A percentile compares a stretch with the other conserved stretches of the same genome.
Conservation (phyloP, 2,113 vertebrate genomes). For the Diphyllodes magnificus region DNA sequence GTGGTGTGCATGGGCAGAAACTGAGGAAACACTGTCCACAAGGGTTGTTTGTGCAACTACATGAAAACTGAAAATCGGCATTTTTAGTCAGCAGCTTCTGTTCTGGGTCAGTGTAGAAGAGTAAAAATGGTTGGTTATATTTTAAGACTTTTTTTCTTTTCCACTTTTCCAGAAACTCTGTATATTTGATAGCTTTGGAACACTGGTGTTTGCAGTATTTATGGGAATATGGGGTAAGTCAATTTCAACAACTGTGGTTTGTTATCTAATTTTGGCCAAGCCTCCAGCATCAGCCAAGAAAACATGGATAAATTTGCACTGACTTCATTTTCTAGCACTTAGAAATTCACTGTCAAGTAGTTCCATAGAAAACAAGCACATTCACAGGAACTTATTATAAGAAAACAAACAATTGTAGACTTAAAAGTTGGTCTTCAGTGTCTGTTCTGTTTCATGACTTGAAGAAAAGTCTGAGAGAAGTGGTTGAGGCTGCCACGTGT, state of each 20-base stretch:
- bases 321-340: neutral
- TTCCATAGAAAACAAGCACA: neutral
- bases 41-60: neutral
- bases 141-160: neutral
- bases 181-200: conserved; percentile 94
- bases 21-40: neutral
- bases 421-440: neutral
- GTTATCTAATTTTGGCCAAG: conserved; percentile 14
- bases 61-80: neutral
- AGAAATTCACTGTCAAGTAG: neutral
- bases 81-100: neutral
- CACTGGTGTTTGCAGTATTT: conserved; percentile 90
- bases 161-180: conserved; percentile 83
- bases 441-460: neutral
- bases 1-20: neutral
- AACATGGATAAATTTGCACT: neutral
- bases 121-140: neutral
- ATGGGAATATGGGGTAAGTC: conserved; percentile 94
- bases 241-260: neutral
- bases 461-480: neutral
- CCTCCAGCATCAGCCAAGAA: neutral
- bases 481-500: neutral
- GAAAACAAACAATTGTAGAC: neutral
- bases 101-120: neutral
- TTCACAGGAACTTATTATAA: neutral